phyloP scores from a whole-genome alignment of 2,888 invertebrate species.

The Prionchulus punctatus region DNA sequence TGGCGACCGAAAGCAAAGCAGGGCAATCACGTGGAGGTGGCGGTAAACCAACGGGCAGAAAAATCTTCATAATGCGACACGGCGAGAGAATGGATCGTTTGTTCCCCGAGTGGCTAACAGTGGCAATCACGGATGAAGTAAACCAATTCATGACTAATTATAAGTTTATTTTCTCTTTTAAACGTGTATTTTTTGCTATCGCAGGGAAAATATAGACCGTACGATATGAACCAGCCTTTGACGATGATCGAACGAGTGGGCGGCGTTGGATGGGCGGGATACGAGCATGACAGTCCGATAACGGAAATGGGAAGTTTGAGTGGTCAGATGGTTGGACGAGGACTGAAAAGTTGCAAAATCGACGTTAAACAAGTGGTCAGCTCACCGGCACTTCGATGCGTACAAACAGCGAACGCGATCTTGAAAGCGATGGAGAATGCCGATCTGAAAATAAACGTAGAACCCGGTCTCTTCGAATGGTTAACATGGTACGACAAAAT shows the following conservation, averaged over 20 bases:
- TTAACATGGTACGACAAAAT: conserved; percentile 56
- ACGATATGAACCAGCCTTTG: conserved; percentile 77
- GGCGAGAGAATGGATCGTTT: conserved; percentile 84
- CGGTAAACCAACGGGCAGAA: not conserved
- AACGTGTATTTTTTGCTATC: no score
- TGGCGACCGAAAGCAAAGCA: not conserved
- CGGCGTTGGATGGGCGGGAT: conserved; percentile 50
- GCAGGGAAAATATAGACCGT: conserved; percentile 51
- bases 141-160: no score
- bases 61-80: conserved; percentile 53
- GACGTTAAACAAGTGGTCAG: conserved; percentile 58
- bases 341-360: conserved; percentile 40
- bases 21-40: not conserved
- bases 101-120: conserved; percentile 37
- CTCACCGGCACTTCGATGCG: conserved; percentile 71
- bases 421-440: conserved; percentile 27
- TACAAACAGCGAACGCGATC: conserved; percentile 54
- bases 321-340: conserved; percentile 14
- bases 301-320: conserved; percentile 55
- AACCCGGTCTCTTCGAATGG: conserved; percentile 82
- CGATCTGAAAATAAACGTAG: conserved; percentile 40
- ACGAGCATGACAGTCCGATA: conserved; percentile 66
- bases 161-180: no score
- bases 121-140: not conserved
- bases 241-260: conserved; percentile 46